Base-by-base conservation (phyloP, 1,140 invertebrate species). In the Drosophila funebris region DNA sequence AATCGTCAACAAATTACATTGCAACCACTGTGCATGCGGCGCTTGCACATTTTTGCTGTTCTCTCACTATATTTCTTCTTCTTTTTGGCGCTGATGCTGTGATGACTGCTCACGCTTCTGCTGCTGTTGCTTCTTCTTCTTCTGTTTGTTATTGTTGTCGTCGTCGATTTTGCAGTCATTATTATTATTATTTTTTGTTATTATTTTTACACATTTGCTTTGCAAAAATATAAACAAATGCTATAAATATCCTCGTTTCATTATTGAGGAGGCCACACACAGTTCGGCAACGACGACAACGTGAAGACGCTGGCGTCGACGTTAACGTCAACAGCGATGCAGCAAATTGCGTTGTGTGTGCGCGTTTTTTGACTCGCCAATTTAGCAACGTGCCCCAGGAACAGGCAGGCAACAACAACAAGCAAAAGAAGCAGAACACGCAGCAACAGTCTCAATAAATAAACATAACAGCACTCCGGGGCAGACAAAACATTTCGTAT, bases 221-320 rank as follows among this genome's bases (percentile, higher is more conserved):
- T 87, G 82, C 78, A 82, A 78, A 78, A 82, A 81, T 87, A 88
- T 88, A 87, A 87, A 87, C 82, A 87, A 87, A 88, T 82, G 78
- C 82, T 87, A 87, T 88, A 88, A 87, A 87, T 88, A 88, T 66
- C 44, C 50, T 61, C 54, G 43, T 62, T 73, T 73, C 44, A 14
- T 67, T 73, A 57, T 53, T 63, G 57, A 29, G 31, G 43, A 58
- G 74, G 63, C 74, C 73, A 64, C 78, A 87, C 74, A 74, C 63
- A 76, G n/a, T 24, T 11, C 60, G 37, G 20, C 56, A 16, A 31
- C 64, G n/a, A 4, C 44, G 31, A 39, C 61, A n/a, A n/a, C n/a
- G n/a, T n/a, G n/a, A 1, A 31, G 24, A 52, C 64, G 33, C 0
- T 27, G 13, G 20, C 54, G 22, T 4, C 24, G 16, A n/a, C n/a